Evolutionary conservation across 2,113 vertebrate species (phyloP), one percentile per base, ranked within the genome.

Genomic region (Halcyon senegalensis): DNA sequence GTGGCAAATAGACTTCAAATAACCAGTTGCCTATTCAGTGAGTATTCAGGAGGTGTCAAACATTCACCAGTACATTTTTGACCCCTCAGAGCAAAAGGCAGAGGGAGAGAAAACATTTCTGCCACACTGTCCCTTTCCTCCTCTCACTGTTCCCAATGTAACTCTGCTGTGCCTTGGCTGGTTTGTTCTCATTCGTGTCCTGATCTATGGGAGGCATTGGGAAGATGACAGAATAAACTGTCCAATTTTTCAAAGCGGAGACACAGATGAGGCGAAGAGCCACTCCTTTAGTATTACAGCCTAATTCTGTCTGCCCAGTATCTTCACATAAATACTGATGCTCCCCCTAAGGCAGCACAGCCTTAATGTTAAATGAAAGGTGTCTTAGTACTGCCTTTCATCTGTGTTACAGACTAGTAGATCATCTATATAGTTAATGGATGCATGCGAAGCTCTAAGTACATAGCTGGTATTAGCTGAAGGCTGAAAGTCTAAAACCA

Each of bases 301-400:
- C 76, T 76, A 93, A 94, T 80, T 93, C 76, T 94, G 51, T 90
- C 92, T 96, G 56, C 33, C 39, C 17, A 7, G 39, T 4, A 8
- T 85, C 78, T 51, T 86, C 51, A 39, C 59, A 69, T 74, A 95
- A 94, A 93, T 73, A 82, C 62, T 85, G 84, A 93, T 89, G 58
- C 48, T 89, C 21, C 62, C 63, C 67, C n/a, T 64, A 93, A 90
- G 92, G 86, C 76, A 89, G 50, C 43, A 73, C 63, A 88, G 55
- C 51, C 46, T 31, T 81, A 74, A 25, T 63, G 72, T 66, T 84
- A 95, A 92, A 88, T 89, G 64, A 88, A 90, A 90, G 88, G 56
- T 88, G 73, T 80, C 60, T 77, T 67, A 76, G 66, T 44, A 18
- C 68, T 81, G 51, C 75, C 79, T 83, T 60, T 94, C 60, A 86